Conservation (phyloP, 2,113 vertebrate species). For the Gobiocypris rarus region DNA sequence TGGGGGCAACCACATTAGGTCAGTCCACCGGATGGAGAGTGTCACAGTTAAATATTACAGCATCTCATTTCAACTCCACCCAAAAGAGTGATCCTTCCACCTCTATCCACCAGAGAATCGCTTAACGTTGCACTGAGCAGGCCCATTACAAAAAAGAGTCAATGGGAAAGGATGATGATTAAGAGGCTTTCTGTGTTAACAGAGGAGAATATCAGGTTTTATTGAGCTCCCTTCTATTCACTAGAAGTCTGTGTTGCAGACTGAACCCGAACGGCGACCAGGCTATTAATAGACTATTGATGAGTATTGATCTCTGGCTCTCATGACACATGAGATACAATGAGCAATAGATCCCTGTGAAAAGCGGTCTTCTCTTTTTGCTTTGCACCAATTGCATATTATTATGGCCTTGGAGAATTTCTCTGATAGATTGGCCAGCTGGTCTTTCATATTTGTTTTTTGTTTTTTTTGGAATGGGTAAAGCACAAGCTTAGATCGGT, state of each 20-base stretch:
- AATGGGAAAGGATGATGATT: slow-evolving; percentile 82
- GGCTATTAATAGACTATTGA: slow-evolving; percentile 85
- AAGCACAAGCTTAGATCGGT: slow-evolving; percentile 30
- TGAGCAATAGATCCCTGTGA: slow-evolving; percentile 77
- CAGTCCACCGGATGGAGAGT: slow-evolving; percentile 15
- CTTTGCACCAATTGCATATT: slow-evolving; percentile 81
- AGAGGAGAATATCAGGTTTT: slow-evolving; percentile 78
- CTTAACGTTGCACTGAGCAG: slow-evolving; percentile 67
- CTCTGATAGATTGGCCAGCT: slow-evolving; percentile 64
- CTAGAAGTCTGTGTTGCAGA: slow-evolving; percentile 68
- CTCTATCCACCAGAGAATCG: slow-evolving; percentile 61
- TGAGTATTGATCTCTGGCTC: slow-evolving; percentile 78
- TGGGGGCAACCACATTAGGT: slow-evolving; percentile 27
- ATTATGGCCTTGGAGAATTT: slow-evolving; percentile 74
- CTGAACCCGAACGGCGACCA: slow-evolving; percentile 71
- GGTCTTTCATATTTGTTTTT: slow-evolving; percentile 53
- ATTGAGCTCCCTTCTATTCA: slow-evolving; percentile 75
- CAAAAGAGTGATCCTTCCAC: slow-evolving; percentile 22
- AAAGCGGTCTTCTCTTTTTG: slow-evolving; percentile 74
- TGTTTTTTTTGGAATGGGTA: slow-evolving; percentile 3
- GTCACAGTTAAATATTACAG: slow-evolving; percentile 26
- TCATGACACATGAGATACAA: slow-evolving; percentile 79
- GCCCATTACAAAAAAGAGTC: slow-evolving; percentile 71
- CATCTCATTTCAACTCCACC: slow-evolving; percentile 40
- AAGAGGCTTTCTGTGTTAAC: slow-evolving; percentile 80